Conservation (phyloP, 2,113 vertebrate genomes). For the Phycodurus eques region DNA sequence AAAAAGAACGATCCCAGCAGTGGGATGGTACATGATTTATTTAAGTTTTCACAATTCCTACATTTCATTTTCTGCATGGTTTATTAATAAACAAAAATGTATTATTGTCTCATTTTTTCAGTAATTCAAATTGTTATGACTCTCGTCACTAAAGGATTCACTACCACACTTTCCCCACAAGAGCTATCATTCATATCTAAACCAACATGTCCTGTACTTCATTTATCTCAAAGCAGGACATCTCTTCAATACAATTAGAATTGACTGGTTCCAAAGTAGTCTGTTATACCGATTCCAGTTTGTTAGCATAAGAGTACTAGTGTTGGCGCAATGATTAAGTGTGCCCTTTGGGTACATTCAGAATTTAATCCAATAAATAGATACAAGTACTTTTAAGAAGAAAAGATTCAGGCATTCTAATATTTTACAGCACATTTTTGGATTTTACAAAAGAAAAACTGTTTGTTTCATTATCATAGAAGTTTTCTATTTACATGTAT, state of each 20-base stretch:
- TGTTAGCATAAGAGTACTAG: conserved; percentile 58
- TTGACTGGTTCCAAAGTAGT: conserved; percentile 66
- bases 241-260: conserved; percentile 72
- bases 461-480: conserved; percentile 10
- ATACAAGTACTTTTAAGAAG: conserved; percentile 8
- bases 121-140: conserved; percentile 1
- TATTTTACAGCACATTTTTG: conserved; percentile 30
- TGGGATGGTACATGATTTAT: background rate
- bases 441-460: background rate
- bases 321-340: conserved; percentile 19
- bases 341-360: background rate
- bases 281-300: conserved; percentile 66
- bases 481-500: conserved; percentile 18
- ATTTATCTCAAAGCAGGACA: conserved; percentile 55
- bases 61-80: background rate
- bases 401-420: conserved; percentile 10
- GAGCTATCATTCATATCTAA: conserved; percentile 66
- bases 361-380: background rate
- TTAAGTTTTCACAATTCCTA: background rate
- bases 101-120: background rate
- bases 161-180: conserved; percentile 1
- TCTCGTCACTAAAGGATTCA: background rate
- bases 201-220: conserved; percentile 52
- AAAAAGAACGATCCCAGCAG: background rate
- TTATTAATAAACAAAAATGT: background rate